phyloP scores from a whole-genome alignment of 2,113 vertebrate species.

The Hepsetus odoe region DNA sequence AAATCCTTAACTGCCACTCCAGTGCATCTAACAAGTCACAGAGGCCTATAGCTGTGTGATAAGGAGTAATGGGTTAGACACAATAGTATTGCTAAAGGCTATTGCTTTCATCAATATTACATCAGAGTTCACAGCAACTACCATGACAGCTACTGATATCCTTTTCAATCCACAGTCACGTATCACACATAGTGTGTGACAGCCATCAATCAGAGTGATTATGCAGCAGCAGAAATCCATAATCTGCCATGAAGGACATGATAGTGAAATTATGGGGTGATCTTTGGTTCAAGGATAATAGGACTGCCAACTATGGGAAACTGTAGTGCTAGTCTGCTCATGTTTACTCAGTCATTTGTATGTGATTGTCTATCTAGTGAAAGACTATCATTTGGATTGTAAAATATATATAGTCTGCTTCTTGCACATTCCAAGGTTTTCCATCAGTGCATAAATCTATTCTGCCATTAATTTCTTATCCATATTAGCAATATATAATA shows the following conservation, averaged over 20 bases:
- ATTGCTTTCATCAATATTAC: conserved; percentile 27
- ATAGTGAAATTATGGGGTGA: conserved; percentile 4
- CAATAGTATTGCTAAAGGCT: neutral
- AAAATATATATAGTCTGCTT: neutral
- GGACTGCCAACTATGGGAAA: too few relatives aligned
- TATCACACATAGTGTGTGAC: conserved; percentile 19
- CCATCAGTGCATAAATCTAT: neutral
- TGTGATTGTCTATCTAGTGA: neutral
- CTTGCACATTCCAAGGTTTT: neutral
- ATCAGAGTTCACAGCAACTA: conserved; percentile 7
- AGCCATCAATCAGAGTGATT: conserved; percentile 41
- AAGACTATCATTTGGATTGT: neutral
- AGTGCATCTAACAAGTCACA: neutral
- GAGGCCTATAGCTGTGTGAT: neutral
- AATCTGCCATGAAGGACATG: conserved; percentile 27
- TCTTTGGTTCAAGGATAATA: neutral
- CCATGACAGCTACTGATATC: conserved; percentile 28
- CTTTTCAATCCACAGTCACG: conserved; percentile 30
- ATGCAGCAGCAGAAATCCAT: conserved; percentile 36
- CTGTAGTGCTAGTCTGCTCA: too few relatives aligned
- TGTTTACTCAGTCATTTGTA: too few relatives aligned
- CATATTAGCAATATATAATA: too few relatives aligned
- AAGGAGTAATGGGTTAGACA: neutral
- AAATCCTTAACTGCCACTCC: neutral
- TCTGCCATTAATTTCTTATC: too few relatives aligned